Evolutionary conservation across 2,797 vertebrate genomes (phyloP).

Genomic region (Smutsia gigantea): DNA sequence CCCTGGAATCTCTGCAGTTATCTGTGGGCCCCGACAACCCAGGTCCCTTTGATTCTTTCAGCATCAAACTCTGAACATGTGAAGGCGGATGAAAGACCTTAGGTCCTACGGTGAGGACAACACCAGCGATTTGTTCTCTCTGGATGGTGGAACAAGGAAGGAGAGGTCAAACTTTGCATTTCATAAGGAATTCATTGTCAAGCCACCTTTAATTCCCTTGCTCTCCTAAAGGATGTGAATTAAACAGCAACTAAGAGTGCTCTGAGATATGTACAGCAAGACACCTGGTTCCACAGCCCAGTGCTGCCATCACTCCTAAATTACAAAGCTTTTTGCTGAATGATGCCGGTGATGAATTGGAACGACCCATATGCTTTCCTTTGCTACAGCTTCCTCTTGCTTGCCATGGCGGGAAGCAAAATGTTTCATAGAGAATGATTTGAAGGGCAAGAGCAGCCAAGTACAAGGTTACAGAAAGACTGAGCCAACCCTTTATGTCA

Average conservation of each 20-base stretch:
- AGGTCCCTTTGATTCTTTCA: background rate
- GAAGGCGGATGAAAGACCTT: background rate
- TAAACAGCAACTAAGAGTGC: background rate
- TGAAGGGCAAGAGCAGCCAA: background rate
- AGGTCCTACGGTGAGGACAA: background rate
- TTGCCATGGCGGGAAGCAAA: background rate
- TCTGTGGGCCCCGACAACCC: background rate
- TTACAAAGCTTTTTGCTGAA: background rate
- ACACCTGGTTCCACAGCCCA: background rate
- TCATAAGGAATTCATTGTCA: background rate
- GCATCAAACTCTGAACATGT: background rate
- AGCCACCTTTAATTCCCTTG: background rate
- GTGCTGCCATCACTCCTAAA: background rate
- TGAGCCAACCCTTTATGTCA: constrained; percentile 37
- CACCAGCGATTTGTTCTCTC: background rate
- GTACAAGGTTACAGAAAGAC: constrained; percentile 31
- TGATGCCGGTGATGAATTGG: background rate
- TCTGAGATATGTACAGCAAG: constrained; percentile 5
- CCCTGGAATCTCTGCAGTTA: background rate
- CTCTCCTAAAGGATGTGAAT: background rate
- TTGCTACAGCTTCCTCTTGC: background rate
- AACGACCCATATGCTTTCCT: background rate
- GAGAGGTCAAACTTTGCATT: background rate
- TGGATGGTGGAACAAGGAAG: background rate
- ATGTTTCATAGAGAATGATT: background rate